Evolutionary conservation across 2,113 vertebrate genomes (phyloP), one percentile per base, ranked within the genome.

Genomic region (Indicator indicator): DNA sequence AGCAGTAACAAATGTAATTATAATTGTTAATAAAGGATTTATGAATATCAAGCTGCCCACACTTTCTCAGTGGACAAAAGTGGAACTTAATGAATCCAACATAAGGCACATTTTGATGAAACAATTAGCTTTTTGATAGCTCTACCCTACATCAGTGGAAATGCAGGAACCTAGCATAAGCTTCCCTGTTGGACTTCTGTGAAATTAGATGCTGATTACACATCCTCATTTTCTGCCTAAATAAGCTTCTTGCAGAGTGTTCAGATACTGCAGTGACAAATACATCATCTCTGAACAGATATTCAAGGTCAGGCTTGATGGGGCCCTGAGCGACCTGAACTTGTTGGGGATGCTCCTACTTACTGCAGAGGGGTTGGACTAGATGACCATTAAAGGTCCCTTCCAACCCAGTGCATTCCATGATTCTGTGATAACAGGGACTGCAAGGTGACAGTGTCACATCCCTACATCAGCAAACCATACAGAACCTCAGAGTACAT

Each of bases 171-270:
- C 36, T 68, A 59, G 36, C 44, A 55, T 23, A 85, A 71, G 50
- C 46, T 81, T 77, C 88, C 54, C 86, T 82, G 78, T 50, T 89
- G 84, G 81, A 77, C 84, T 91, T 70, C 0, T 27, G 60, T 85
- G 70, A 67, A 79, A 92, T 79, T 9, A 89, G 55, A 83, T 63
- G 60, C 55, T 84, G 83, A 93, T 93, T 86, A 28, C 58, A 71
- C 28, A 36, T 5, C 44, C 17, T 69, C 58, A 55, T 93, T 79
- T 92, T 68, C 80, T 88, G 67, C 55, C 40, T 87, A 95, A 89
- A 30, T 46, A 36, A 89, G 70, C 20, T 82, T 46, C 59, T 90
- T 65, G 33, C 44, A 64, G 86, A 64, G 58, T 0, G 15, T 10
- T 89, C 32, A 62, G 46, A 55, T 58, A 6, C 12, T 5, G 6